phyloP scores from a whole-genome alignment of 2,888 invertebrate species.

The Eurois occulta region DNA sequence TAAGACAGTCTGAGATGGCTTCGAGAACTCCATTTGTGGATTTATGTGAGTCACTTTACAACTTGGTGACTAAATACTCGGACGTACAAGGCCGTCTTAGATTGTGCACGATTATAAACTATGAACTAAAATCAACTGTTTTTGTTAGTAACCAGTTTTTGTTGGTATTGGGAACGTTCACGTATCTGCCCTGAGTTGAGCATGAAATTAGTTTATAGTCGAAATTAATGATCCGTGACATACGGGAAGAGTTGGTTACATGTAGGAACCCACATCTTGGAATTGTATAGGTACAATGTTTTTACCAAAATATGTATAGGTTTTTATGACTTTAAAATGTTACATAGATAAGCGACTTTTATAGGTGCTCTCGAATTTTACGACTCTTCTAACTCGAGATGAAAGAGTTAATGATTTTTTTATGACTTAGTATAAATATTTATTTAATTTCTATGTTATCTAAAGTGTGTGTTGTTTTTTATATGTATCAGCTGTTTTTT shows the following conservation, averaged over 20 bases:
- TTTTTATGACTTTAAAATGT: slow-evolving; percentile 60
- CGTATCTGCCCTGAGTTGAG: slow-evolving; percentile 32
- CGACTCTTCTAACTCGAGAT: slow-evolving; percentile 64
- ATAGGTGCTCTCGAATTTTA: slow-evolving; percentile 68
- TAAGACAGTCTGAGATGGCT: slow-evolving; percentile 40
- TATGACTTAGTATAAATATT: slow-evolving; percentile 62
- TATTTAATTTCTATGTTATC: slow-evolving; percentile 40
- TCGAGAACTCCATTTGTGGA: slow-evolving; percentile 70
- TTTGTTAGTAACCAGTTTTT: slow-evolving; percentile 65
- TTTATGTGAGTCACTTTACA: slow-evolving; percentile 73
- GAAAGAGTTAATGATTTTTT: slow-evolving; percentile 70
- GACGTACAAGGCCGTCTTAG: slow-evolving; percentile 62
- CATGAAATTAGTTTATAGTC: slow-evolving; percentile 36
- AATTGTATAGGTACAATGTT: slow-evolving; percentile 12
- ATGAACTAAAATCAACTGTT: slow-evolving; percentile 63
- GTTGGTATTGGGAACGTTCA: slow-evolving; percentile 40
- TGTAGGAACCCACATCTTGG: neutral
- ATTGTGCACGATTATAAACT: slow-evolving; percentile 58
- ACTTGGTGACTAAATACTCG: slow-evolving; percentile 74
- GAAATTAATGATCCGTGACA: slow-evolving; percentile 39
- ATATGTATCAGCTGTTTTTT: slow-evolving; percentile 18
- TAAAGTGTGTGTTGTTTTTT: slow-evolving; percentile 27
- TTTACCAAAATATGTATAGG: slow-evolving; percentile 36
- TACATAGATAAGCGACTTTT: slow-evolving; percentile 65
- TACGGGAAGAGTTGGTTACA: neutral